Evolutionary conservation across 2,113 vertebrate species (phyloP).

Genomic region (Bostrychus sinensis): DNA sequence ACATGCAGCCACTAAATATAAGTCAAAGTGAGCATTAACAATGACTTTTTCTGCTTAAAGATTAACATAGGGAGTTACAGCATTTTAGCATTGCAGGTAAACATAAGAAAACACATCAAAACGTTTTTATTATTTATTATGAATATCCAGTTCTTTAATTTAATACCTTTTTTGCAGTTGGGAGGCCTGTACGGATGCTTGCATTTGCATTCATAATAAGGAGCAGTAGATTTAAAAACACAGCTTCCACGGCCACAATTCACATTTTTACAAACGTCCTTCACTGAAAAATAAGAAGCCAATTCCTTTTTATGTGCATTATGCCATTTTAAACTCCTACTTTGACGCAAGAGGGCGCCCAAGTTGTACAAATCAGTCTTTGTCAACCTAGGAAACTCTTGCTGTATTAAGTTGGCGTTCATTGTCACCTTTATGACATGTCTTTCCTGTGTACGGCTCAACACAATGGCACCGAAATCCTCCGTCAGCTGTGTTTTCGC

Average conservation of each 20-base stretch:
- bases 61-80: no score
- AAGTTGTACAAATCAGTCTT: not conserved
- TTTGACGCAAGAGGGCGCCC: not conserved
- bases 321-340: not conserved
- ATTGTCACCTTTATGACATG: slow-evolving; percentile 55
- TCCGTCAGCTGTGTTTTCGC: not conserved
- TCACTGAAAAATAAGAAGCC: slow-evolving; percentile 41
- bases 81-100: no score
- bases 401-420: no score
- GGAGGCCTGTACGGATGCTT: slow-evolving; percentile 48
- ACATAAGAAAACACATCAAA: no score
- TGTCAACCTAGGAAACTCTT: no score
- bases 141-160: no score
- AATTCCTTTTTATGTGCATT: not conserved
- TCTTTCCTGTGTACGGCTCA: slow-evolving; percentile 59
- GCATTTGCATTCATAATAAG: slow-evolving; percentile 71
- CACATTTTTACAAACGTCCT: slow-evolving; percentile 55
- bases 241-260: slow-evolving; percentile 68
- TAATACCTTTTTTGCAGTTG: slow-evolving; percentile 67
- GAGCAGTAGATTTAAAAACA: slow-evolving; percentile 40
- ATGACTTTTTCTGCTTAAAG: no score
- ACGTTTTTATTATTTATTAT: no score
- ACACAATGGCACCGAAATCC: slow-evolving; percentile 60
- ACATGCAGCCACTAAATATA: slow-evolving; percentile 51
- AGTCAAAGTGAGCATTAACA: not conserved